Conservation (phyloP, 2,113 vertebrate genomes). For the Paradoxurus hermaphroditus region DNA sequence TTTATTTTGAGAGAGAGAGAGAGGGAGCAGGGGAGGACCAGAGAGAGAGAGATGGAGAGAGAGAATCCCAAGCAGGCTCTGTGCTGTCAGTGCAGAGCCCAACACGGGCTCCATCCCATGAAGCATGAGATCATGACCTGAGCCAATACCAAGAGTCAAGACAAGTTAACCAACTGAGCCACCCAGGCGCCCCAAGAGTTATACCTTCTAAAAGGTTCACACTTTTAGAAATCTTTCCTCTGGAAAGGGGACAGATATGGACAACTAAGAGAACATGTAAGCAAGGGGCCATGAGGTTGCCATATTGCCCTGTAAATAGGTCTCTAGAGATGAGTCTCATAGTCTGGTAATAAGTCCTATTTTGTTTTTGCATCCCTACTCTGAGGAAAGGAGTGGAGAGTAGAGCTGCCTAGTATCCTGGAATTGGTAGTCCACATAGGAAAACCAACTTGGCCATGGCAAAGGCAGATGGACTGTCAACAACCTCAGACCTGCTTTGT, state of each 20-base stretch:
- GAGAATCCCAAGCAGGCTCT: too few relatives aligned
- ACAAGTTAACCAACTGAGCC: too few relatives aligned
- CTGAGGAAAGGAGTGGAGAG: background rate
- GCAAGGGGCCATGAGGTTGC: constrained; percentile 33
- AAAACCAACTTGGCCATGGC: background rate
- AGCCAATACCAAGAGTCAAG: too few relatives aligned
- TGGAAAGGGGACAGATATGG: constrained; percentile 50
- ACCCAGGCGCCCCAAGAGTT: background rate
- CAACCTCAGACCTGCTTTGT: background rate
- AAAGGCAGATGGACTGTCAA: background rate
- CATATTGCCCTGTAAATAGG: constrained; percentile 33
- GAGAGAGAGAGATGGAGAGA: too few relatives aligned
- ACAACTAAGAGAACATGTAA: background rate
- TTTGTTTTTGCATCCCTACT: background rate
- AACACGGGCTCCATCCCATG: too few relatives aligned
- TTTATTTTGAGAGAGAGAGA: too few relatives aligned
- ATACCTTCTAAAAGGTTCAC: constrained; percentile 41
- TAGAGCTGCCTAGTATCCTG: background rate
- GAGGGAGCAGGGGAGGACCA: too few relatives aligned
- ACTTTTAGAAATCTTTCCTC: constrained; percentile 53
- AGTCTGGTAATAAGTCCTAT: constrained; percentile 40
- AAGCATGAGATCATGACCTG: too few relatives aligned
- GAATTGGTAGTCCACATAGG: background rate
- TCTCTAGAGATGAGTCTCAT: background rate
- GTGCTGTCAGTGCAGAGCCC: too few relatives aligned